A percentile compares a stretch with the other conserved stretches of the same genome.
These are phyloP conservation scores for Craseonycteris thonglongyai DNA, from an alignment of 2,113 vertebrate species.

Conservation along the genomic window DNA sequence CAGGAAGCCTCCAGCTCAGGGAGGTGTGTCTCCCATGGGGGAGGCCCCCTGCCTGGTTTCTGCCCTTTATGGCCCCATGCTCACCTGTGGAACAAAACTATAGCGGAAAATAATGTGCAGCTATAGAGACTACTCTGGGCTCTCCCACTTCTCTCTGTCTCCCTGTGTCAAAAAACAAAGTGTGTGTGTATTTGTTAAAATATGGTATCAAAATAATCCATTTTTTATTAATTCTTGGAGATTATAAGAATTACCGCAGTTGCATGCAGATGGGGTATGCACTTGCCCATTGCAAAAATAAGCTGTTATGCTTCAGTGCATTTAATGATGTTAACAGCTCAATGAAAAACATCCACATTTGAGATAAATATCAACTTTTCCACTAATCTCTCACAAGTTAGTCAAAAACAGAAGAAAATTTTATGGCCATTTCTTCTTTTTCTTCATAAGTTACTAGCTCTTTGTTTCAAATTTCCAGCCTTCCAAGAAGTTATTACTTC, in stretches of 20 bases:
- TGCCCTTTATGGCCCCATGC: too few relatives aligned
- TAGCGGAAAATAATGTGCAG: too few relatives aligned
- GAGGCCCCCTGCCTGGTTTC: too few relatives aligned
- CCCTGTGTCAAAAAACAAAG: too few relatives aligned
- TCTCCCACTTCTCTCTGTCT: too few relatives aligned
- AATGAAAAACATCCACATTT: neutral
- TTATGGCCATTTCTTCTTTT: neutral
- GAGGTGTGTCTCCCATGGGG: too few relatives aligned
- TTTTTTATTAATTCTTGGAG: neutral
- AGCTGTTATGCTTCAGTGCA: neutral
- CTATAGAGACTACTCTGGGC: too few relatives aligned
- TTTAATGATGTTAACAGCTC: neutral
- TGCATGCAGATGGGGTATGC: neutral
- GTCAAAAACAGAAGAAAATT: neutral
- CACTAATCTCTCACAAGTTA: neutral
- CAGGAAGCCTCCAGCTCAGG: too few relatives aligned
- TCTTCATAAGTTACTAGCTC: neutral
- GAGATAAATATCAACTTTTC: neutral
- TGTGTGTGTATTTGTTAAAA: too few relatives aligned
- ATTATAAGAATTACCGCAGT: neutral
- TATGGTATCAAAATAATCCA: neutral
- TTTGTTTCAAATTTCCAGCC: neutral
- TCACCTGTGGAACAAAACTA: too few relatives aligned
- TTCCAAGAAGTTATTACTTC: neutral
- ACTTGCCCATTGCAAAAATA: neutral